phyloP scores from a whole-genome alignment of 2,888 invertebrate genomes.

The Dynastes grantii region DNA sequence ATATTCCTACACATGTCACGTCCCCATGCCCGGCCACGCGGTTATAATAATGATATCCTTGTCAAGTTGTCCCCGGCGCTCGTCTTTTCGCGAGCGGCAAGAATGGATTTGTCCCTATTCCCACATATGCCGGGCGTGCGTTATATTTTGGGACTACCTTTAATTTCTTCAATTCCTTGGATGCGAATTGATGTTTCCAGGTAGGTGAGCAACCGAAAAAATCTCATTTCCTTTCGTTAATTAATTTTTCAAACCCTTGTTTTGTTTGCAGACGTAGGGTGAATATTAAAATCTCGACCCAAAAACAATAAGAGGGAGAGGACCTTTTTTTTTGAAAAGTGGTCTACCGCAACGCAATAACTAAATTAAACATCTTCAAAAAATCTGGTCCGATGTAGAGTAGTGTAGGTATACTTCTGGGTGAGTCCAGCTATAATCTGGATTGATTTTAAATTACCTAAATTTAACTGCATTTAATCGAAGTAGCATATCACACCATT shows the following conservation, averaged over 20 bases:
- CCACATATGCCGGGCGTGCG: not conserved
- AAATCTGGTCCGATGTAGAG: constrained; percentile 19
- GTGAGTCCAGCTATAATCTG: constrained; percentile 5
- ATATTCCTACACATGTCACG: constrained; percentile 37
- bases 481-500: not conserved
- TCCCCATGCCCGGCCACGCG: constrained; percentile 4
- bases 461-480: not conserved
- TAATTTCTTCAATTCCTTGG: constrained; percentile 46
- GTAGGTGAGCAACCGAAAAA: constrained; percentile 45
- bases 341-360: constrained; percentile 17
- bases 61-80: constrained; percentile 24
- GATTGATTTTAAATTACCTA: constrained; percentile 23
- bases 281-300: constrained; percentile 50
- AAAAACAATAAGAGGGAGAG: constrained; percentile 35
- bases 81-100: not conserved
- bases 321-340: constrained; percentile 12
- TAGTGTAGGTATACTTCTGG: not conserved
- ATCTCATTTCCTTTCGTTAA: constrained; percentile 51
- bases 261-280: constrained; percentile 50
- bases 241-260: constrained; percentile 50
- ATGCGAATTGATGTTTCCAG: constrained; percentile 45
- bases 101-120: not conserved
- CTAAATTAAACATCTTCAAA: constrained; percentile 40
- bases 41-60: constrained; percentile 41
- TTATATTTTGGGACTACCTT: constrained; percentile 28